Evolutionary conservation across 1,140 invertebrate genomes (phyloP).

Genomic region (Megalonaias nervosa): DNA sequence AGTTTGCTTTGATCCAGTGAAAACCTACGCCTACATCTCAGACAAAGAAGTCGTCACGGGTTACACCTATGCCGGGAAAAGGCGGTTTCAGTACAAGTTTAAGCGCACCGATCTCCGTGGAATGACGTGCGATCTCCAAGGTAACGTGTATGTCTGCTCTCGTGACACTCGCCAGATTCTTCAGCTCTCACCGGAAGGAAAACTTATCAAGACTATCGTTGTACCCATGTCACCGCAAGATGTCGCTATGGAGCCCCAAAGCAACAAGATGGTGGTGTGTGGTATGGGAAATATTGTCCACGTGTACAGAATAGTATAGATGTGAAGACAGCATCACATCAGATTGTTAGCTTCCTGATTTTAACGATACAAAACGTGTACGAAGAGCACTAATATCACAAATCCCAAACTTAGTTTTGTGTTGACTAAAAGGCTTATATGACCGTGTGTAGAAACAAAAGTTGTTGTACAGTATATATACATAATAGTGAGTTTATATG

Average conservation of each 20-base stretch:
- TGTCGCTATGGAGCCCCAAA: constrained; percentile 36
- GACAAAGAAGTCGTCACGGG: constrained; percentile 27
- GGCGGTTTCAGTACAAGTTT: constrained; percentile 27
- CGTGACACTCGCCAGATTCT: constrained; percentile 29
- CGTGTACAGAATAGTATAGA: constrained; percentile 28
- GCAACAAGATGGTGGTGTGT: constrained; percentile 34
- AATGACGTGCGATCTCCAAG: constrained; percentile 32
- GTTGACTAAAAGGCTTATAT: too few relatives aligned
- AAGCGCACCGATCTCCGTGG: constrained; percentile 32
- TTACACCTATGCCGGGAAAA: constrained; percentile 26
- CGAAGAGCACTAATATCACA: too few relatives aligned
- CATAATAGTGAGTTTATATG: too few relatives aligned
- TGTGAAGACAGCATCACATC: too few relatives aligned
- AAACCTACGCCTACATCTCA: constrained; percentile 34
- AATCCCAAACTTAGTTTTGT: too few relatives aligned
- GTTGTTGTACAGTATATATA: too few relatives aligned
- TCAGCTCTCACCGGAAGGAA: constrained; percentile 30
- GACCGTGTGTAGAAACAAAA: too few relatives aligned
- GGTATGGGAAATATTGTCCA: constrained; percentile 32
- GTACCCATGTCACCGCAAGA: constrained; percentile 34
- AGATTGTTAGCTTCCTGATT: too few relatives aligned
- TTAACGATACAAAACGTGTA: too few relatives aligned
- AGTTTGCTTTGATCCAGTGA: constrained; percentile 28
- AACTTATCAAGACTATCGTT: constrained; percentile 27
- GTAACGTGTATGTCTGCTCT: constrained; percentile 33